Conservation (phyloP, 2,113 vertebrate species). For the Rhinolophus ferrumequinum region DNA sequence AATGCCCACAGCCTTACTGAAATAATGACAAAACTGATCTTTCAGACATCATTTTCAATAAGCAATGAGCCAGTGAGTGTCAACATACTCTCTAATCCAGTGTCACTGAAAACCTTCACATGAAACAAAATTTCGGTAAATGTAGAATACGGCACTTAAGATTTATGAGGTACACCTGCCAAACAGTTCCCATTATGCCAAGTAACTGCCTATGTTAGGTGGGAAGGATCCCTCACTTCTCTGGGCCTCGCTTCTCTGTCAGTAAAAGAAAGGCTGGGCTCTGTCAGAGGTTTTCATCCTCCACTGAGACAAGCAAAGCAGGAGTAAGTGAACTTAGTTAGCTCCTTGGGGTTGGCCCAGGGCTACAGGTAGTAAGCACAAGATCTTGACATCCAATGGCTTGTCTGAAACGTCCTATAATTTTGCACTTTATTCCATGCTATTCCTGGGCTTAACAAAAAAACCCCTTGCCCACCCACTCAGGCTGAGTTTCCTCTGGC, state of each 20-base stretch:
- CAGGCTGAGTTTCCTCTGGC: background rate
- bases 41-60: background rate
- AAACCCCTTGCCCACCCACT: background rate
- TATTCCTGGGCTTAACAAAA: background rate
- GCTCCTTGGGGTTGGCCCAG: background rate
- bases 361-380: background rate
- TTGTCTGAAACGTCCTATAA: background rate
- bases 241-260: background rate
- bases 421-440: background rate
- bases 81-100: background rate
- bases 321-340: background rate
- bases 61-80: background rate
- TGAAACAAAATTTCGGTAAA: background rate
- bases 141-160: rapidly evolving
- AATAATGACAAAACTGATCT: background rate
- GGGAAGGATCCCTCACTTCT: background rate
- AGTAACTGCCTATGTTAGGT: background rate
- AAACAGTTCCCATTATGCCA: background rate
- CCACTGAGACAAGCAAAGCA: background rate
- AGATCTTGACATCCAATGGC: background rate
- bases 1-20: background rate
- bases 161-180: background rate
- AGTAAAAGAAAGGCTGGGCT: background rate
- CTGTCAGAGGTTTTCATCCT: background rate
- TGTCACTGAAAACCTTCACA: background rate